Evolutionary conservation across 2,888 invertebrate species (phyloP).

Genomic region (Ormyrus labotus): DNA sequence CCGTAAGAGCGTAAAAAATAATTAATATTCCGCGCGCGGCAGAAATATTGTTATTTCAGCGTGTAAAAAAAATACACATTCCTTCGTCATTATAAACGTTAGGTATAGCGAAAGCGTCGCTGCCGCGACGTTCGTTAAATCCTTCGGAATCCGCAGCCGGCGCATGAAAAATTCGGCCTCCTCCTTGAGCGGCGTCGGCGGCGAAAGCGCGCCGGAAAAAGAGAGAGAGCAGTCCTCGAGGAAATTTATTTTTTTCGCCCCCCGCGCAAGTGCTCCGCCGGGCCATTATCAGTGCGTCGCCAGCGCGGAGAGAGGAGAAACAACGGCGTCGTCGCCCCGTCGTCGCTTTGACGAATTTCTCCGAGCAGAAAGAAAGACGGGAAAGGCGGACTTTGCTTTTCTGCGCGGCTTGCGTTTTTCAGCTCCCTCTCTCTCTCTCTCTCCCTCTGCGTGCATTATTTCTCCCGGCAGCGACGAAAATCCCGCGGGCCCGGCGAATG

Average conservation of each 20-base stretch:
- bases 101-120: background rate
- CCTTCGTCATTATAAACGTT: background rate
- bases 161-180: background rate
- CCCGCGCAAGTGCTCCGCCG: background rate
- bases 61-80: background rate
- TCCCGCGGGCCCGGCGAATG: no score
- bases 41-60: background rate
- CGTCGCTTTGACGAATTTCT: no score
- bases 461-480: no score
- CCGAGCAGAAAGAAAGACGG: no score
- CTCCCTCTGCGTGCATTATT: no score
- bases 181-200: background rate
- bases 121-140: conserved; percentile 8
- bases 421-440: no score
- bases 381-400: no score
- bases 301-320: no score
- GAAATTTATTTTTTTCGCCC: conserved; percentile 20
- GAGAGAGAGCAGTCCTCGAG: background rate
- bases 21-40: no score
- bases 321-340: no score
- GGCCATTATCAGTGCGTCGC: conserved; percentile 18
- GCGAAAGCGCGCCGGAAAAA: conserved; percentile 9
- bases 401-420: no score
- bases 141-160: background rate
- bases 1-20: no score